Evolutionary conservation across 2,113 vertebrate species (phyloP).

Genomic region (Empidonax traillii): DNA sequence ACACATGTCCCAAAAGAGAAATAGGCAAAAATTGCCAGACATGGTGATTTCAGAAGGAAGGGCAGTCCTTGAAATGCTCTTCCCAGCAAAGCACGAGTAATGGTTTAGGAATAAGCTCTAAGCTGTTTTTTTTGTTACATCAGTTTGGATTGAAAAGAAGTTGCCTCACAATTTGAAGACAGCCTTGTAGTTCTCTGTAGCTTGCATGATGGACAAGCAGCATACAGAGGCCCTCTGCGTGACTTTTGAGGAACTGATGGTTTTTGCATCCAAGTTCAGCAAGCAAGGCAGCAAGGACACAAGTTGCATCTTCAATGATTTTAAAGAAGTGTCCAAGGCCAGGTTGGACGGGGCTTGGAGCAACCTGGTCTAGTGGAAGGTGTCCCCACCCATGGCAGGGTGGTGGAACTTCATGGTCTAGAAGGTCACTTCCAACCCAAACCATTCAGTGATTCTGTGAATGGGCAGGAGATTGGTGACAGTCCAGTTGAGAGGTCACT

Average conservation of each 20-base stretch:
- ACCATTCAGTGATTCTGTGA: too few species aligned
- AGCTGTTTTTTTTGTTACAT: background rate
- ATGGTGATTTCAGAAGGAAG: background rate
- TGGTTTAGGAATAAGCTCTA: background rate
- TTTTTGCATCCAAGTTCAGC: background rate
- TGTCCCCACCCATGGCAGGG: too few species aligned
- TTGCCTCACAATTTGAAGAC: background rate
- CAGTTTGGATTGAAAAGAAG: background rate
- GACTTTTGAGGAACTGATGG: background rate
- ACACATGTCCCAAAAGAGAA: background rate
- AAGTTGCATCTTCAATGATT: background rate
- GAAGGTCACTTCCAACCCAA: background rate
- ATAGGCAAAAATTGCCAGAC: background rate
- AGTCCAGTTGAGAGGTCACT: background rate
- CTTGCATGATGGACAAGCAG: background rate
- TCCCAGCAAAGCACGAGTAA: background rate
- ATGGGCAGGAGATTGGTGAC: background rate
- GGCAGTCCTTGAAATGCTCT: background rate
- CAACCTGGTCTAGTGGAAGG: background rate
- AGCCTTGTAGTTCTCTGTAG: background rate
- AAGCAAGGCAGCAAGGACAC: background rate
- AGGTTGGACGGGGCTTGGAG: background rate
- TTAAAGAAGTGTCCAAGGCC: background rate
- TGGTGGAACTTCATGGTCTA: background rate
- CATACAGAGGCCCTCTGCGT: rapidly evolving